A percentile compares a stretch with the other conserved stretches of the same genome.
Conservation (phyloP, 1,140 invertebrate species). For the Cydia splendana region DNA sequence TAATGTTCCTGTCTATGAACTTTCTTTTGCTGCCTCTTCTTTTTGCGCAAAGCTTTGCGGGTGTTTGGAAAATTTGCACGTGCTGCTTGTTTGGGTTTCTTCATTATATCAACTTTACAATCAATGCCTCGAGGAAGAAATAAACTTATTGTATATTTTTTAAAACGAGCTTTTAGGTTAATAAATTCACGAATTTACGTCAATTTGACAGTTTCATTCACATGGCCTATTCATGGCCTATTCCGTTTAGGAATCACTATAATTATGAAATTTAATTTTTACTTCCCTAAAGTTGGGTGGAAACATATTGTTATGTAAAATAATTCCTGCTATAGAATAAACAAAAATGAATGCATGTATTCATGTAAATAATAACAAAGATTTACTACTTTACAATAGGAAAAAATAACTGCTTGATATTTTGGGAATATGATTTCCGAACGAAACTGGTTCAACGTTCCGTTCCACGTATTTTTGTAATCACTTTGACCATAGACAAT, state of each 20-base stretch:
- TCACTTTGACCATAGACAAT: slow-evolving; percentile 4
- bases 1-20: slow-evolving; percentile 64
- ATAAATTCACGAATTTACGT: neutral
- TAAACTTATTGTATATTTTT: neutral
- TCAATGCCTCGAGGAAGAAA: neutral
- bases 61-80: slow-evolving; percentile 55
- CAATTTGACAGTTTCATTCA: slow-evolving; percentile 2
- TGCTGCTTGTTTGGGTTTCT: slow-evolving; percentile 52
- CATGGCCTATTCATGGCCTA: neutral
- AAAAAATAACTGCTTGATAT: too few species aligned
- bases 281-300: too few species aligned
- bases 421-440: neutral
- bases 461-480: neutral
- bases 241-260: neutral
- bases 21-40: slow-evolving; percentile 68
- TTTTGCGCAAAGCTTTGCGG: slow-evolving; percentile 63
- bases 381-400: too few species aligned
- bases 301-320: too few species aligned
- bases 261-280: neutral
- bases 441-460: neutral
- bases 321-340: too few species aligned
- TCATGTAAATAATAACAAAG: too few species aligned
- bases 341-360: too few species aligned
- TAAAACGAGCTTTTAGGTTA: slow-evolving; percentile 37
- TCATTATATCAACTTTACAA: slow-evolving; percentile 43